Evolutionary conservation across 2,888 invertebrate species (phyloP), one percentile per base, ranked within the genome.

Genomic region (Eupithecia vulgata): DNA sequence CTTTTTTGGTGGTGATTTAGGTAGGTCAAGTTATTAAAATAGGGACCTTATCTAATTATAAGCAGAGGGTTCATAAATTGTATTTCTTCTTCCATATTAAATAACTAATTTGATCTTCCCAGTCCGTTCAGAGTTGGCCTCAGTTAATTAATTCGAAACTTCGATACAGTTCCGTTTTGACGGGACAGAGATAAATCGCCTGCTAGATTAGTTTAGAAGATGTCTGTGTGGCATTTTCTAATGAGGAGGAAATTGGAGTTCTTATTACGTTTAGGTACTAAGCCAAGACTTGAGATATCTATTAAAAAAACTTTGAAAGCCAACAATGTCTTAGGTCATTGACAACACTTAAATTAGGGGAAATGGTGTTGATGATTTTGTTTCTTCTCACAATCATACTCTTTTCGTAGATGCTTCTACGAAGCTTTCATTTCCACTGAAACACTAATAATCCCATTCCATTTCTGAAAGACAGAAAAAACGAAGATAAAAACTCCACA

Each of bases 141-240:
- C 82, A 83, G 88, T 88, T 89, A 91, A 91, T 92, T 91, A 91
- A 91, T 88, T 89, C 82, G 80, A 79, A 89, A 89, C 84, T 90
- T 86, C 79, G 83, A 86, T 84, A 82, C 77, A 80, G 81, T 80
- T 80, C 80, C 81, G 80, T 85, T 84, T 86, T 88, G 87, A 90
- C 86, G 86, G 87, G 86, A 83, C 85, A 83, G 81, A 85, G 86
- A 90, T 87, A 85, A 82, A 89, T 87, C 81, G 82, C 72, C 76
- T 59, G 37, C 74, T 78, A 78, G 79, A 80, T 80, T 78, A 80
- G 76, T 78, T 78, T 73, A 70, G 75, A 75, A 73, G 62, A 77
- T 76, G 76, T 73, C 79, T 75, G 76, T 73, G 74, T 72, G 76
- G 71, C 76, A 77, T 78, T 78, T 78, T 77, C 61, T 76, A 73